phyloP scores from a whole-genome alignment of 37 sponge, comb jelly and placozoan genomes.

The Halichondria panicea region DNA sequence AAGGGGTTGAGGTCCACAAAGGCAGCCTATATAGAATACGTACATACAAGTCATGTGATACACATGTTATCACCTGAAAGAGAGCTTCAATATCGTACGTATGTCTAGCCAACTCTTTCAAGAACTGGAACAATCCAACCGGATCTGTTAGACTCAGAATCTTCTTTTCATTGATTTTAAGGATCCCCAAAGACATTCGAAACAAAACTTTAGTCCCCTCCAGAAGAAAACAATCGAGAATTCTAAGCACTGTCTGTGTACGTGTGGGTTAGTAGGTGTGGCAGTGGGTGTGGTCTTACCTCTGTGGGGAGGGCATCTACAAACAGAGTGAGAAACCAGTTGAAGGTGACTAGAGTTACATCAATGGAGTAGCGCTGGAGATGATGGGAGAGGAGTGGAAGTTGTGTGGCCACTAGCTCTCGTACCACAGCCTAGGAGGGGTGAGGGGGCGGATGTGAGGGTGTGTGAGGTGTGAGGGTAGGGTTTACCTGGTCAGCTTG shows the following conservation, averaged over 20 bases:
- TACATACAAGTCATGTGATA: background rate
- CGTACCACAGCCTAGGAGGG: constrained; percentile 22
- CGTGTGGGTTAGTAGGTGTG: background rate
- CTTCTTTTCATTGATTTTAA: constrained; percentile 34
- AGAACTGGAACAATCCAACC: constrained; percentile 59
- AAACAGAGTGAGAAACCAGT: constrained; percentile 84
- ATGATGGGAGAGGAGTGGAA: constrained; percentile 47
- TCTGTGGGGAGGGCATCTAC: constrained; percentile 77
- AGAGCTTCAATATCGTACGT: constrained; percentile 61
- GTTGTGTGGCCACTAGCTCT: constrained; percentile 45
- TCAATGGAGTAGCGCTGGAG: constrained; percentile 45
- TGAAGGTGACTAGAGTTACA: constrained; percentile 64
- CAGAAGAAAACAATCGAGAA: constrained; percentile 61
- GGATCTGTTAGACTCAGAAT: constrained; percentile 53
- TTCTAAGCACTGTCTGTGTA: constrained; percentile 44
- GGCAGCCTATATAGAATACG: background rate
- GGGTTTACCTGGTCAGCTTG: constrained; percentile 75
- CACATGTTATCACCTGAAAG: constrained; percentile 23
- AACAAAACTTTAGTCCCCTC: constrained; percentile 69
- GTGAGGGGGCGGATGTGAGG: background rate
- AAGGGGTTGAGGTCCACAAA: constrained; percentile 28
- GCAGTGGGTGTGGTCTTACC: constrained; percentile 18
- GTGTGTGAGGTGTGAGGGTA: background rate
- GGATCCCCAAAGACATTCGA: constrained; percentile 32
- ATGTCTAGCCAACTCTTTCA: constrained; percentile 61